Conservation (phyloP, 1,140 invertebrate species). For the Mamestra configurata region DNA sequence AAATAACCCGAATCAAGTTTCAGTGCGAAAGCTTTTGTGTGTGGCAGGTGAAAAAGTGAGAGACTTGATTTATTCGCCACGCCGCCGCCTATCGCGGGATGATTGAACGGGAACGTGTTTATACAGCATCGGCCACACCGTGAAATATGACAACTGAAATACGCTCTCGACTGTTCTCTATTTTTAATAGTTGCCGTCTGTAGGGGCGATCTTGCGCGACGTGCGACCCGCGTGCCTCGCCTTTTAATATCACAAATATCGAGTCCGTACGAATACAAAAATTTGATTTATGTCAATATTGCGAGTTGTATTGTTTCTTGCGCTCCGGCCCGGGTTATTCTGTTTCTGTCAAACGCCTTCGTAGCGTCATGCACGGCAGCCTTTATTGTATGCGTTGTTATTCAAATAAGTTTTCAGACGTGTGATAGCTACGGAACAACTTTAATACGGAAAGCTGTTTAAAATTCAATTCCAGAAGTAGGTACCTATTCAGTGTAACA, state of each 20-base stretch:
- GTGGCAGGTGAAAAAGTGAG: slow-evolving; percentile 88
- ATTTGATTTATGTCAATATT: slow-evolving; percentile 81
- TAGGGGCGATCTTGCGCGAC: slow-evolving; percentile 67
- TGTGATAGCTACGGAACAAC: slow-evolving; percentile 47
- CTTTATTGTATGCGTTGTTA: slow-evolving; percentile 63
- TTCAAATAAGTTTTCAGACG: slow-evolving; percentile 67
- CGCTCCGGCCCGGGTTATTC: slow-evolving; percentile 68
- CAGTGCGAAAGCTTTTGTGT: slow-evolving; percentile 86
- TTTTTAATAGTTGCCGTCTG: slow-evolving; percentile 60
- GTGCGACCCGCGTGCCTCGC: slow-evolving; percentile 62
- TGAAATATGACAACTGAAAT: slow-evolving; percentile 84
- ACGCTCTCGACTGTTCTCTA: slow-evolving; percentile 63
- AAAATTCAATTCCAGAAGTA: slow-evolving; percentile 43
- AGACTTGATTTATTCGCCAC: slow-evolving; percentile 86
- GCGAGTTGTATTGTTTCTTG: slow-evolving; percentile 78
- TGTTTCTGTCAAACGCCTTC: slow-evolving; percentile 73
- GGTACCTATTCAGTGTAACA: slow-evolving; percentile 26
- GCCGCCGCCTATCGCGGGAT: slow-evolving; percentile 83
- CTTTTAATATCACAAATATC: slow-evolving; percentile 79
- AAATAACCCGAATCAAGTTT: slow-evolving; percentile 88
- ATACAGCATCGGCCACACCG: slow-evolving; percentile 79
- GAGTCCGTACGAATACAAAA: slow-evolving; percentile 73
- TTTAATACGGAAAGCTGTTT: slow-evolving; percentile 34
- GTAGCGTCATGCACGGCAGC: slow-evolving; percentile 62
- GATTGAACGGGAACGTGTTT: slow-evolving; percentile 86